phyloP scores from a whole-genome alignment of 2,888 invertebrate genomes.

The Tethea ocularis region DNA sequence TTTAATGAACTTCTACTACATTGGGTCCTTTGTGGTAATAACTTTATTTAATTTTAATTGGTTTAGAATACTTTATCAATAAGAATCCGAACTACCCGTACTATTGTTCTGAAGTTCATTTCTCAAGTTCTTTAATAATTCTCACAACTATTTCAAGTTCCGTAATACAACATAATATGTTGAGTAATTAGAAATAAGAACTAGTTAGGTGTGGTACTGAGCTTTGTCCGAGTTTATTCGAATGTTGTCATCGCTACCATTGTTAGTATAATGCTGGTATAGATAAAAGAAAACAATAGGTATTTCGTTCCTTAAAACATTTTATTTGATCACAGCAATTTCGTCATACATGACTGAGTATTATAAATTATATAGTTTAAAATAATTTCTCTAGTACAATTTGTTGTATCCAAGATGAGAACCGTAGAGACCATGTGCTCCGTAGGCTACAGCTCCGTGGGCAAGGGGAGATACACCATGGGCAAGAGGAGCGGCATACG shows the following conservation, averaged over 20 bases:
- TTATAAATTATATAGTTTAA: conserved; percentile 39
- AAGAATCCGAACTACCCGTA: no score
- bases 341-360: conserved; percentile 34
- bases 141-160: no score
- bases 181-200: neutral
- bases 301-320: conserved; percentile 14
- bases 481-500: conserved; percentile 25
- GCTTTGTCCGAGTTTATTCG: conserved; percentile 2
- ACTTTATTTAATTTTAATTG: no score
- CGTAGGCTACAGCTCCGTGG: conserved; percentile 40
- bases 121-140: neutral
- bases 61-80: no score
- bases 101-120: no score
- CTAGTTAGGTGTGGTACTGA: neutral
- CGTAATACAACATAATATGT: neutral
- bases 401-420: conserved; percentile 50
- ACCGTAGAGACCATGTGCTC: conserved; percentile 48
- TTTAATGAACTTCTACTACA: no score
- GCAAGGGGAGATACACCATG: conserved; percentile 33
- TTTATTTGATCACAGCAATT: conserved; percentile 49
- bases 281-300: conserved; percentile 4
- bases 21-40: no score
- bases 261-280: conserved; percentile 7
- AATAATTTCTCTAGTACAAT: conserved; percentile 33
- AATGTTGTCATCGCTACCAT: conserved; percentile 7